A percentile compares a stretch with the other conserved stretches of the same genome.
These are phyloP conservation scores for Mesochorus sp. DNA, from an alignment of 2,888 invertebrate species.

Conservation along the genomic window DNA sequence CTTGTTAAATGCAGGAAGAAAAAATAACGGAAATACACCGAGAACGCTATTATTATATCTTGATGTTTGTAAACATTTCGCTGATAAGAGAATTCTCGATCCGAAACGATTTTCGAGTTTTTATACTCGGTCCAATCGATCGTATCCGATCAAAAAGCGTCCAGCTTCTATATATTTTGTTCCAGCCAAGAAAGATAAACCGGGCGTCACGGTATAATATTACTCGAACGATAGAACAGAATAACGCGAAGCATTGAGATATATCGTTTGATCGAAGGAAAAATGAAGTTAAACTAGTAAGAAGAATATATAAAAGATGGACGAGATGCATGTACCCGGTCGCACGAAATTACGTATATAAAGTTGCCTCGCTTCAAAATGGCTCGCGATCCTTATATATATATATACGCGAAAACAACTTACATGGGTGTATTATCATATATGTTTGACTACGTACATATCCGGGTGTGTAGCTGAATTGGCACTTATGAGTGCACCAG, in stretches of 20 bases:
- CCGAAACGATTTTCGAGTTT: too few species aligned
- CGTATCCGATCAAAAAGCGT: too few species aligned
- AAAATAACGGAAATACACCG: background rate
- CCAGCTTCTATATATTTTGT: background rate
- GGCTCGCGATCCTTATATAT: too few species aligned
- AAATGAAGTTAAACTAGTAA: background rate
- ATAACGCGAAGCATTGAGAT: background rate
- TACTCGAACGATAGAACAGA: conserved; percentile 6
- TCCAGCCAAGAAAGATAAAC: background rate
- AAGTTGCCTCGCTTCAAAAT: conserved; percentile 23
- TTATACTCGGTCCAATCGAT: too few species aligned
- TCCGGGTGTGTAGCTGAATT: conserved; percentile 41
- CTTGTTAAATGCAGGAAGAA: conserved; percentile 2
- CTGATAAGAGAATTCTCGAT: background rate
- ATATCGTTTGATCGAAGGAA: background rate
- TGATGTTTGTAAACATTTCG: background rate
- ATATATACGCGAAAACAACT: conserved; percentile 20
- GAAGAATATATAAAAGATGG: conserved; percentile 17
- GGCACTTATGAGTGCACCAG: conserved; percentile 52
- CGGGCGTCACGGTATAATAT: background rate
- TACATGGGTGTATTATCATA: conserved; percentile 51
- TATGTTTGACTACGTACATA: too few species aligned
- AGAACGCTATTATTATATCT: background rate
- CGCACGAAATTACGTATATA: conserved; percentile 40
- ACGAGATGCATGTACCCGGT: conserved; percentile 38